These are phyloP conservation scores for Diplazon laetatorius DNA, from an alignment of 2,888 invertebrate species.

Conservation along the genomic window DNA sequence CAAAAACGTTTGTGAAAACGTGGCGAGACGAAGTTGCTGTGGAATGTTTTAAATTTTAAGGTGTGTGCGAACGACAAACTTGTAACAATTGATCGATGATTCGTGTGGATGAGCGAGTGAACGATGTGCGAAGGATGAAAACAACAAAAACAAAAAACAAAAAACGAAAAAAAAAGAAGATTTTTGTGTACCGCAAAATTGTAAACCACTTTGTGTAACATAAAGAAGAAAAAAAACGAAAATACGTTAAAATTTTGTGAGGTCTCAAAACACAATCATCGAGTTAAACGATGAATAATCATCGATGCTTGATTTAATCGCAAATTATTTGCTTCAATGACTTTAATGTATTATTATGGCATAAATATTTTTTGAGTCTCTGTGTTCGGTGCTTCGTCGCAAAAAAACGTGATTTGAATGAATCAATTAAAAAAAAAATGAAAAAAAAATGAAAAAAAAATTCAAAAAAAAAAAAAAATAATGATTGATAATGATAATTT, in stretches of 20 bases:
- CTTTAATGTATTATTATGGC: conserved; percentile 36
- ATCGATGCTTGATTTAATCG: conserved; percentile 44
- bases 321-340: conserved; percentile 48
- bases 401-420: conserved; percentile 43
- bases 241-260: conserved; percentile 41
- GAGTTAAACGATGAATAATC: conserved; percentile 32
- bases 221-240: conserved; percentile 53
- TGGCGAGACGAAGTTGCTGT: conserved; percentile 41
- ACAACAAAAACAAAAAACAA: conserved; percentile 29
- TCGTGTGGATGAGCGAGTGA: conserved; percentile 35
- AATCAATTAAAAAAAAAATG: conserved; percentile 8
- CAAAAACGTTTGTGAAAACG: conserved; percentile 55
- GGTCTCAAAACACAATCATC: conserved; percentile 32
- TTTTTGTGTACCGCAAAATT: conserved; percentile 59
- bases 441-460: conserved; percentile 6
- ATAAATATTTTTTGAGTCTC: conserved; percentile 39
- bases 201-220: conserved; percentile 69
- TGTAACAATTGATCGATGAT: conserved; percentile 30
- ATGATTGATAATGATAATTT: conserved; percentile 29
- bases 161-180: conserved; percentile 47
- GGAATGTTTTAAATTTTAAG: conserved; percentile 35
- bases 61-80: conserved; percentile 30
- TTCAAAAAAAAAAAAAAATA: background rate
- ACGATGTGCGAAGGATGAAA: conserved; percentile 38
- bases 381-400: conserved; percentile 51